Evolutionary conservation across 2,797 vertebrate species (phyloP), one percentile per base, ranked within the genome.

Genomic region (Falco peregrinus): DNA sequence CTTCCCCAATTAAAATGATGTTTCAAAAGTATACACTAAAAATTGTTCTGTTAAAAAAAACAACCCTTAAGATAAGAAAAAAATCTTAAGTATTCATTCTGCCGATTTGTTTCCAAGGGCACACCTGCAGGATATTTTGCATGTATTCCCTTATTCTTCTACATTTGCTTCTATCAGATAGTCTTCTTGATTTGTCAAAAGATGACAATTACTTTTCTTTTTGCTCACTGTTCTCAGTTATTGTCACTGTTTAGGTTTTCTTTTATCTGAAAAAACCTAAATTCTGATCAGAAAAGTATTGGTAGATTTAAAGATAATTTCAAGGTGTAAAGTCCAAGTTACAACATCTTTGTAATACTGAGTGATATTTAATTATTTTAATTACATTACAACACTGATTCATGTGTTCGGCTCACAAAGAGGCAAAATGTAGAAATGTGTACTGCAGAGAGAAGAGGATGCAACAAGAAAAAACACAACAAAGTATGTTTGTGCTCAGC

Each of bases 221-320:
- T 33, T 83, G 37, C 9, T 12, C 13, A 11, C 5, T 69, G 31
- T 24, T 90, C 33, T 71, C 2, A 1, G 22, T 68, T 65, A 81
- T 41, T 88, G 70, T 86, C 41, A 41, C n/a, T 39, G 6, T 63
- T 93, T 69, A 50, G 20, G 5, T 17, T 60, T 47, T 47, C 15
- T 54, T 90, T 78, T 20, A 39, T 31, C 59, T 67, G 43, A 84
- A 63, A 93, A 76, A 54, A 6, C 18, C 87, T 90, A 63, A 83
- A 75, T 68, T 41, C 39, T 53, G 16, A 74, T 56, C 17, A 87
- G 47, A 85, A 71, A 18, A 5, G 21, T 21, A 86, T 0, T 8
- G 15, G 18, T 16, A 86, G 53, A 53, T 20, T 81, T 67, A 77
- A 83, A 71, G 20, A 20, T 43, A 70, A 68, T 47, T 80, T 90